phyloP scores from a whole-genome alignment of 2,113 vertebrate species.

The Ctenodactylus gundi region DNA sequence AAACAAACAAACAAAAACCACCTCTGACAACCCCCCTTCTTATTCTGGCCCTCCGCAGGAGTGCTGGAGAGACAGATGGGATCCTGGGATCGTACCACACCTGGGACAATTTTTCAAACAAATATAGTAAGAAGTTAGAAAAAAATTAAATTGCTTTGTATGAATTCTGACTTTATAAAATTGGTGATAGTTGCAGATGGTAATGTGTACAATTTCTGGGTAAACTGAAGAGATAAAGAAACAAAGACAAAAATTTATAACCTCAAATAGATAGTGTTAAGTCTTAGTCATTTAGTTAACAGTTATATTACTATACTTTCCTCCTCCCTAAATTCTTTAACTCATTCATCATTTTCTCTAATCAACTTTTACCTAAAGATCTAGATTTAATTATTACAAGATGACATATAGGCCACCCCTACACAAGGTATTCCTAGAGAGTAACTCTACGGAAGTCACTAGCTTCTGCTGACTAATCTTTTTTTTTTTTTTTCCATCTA shows the following conservation, averaged over 20 bases:
- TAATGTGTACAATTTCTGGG: not conserved
- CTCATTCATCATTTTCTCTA: not conserved
- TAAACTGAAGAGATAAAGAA: not conserved
- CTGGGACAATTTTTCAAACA: not conserved
- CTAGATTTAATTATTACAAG: not conserved
- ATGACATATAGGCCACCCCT: not conserved
- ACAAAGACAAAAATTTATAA: not conserved
- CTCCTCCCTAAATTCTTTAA: not conserved
- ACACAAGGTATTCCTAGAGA: not conserved
- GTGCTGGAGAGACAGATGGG: not conserved
- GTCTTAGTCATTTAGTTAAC: not conserved
- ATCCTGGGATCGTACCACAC: not conserved
- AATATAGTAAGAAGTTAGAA: not conserved
- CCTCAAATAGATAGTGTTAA: not conserved
- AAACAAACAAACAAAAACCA: too few species aligned
- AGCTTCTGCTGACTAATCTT: not conserved
- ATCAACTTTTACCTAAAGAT: not conserved
- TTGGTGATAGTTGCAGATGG: not conserved
- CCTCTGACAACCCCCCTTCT: too few species aligned
- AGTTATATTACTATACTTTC: not conserved
- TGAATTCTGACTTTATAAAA: not conserved
- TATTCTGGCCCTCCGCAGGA: not conserved
- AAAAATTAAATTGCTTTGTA: not conserved
- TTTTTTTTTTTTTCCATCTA: not conserved
- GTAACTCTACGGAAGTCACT: not conserved